phyloP scores from a whole-genome alignment of 2,888 invertebrate species.

The Actias luna region DNA sequence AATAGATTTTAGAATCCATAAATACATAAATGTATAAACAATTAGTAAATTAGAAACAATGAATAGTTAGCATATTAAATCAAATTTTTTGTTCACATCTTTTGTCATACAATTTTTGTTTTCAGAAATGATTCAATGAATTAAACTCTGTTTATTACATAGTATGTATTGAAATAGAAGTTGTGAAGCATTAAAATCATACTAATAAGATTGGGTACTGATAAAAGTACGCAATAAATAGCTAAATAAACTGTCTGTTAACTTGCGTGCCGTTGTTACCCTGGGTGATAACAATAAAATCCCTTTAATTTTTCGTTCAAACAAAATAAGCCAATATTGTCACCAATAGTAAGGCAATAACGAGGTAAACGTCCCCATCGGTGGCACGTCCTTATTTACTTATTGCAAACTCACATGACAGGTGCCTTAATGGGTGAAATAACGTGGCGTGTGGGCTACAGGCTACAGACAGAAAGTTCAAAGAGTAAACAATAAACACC shows the following conservation, averaged over 20 bases:
- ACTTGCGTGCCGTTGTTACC: conserved; percentile 14
- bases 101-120: too few species aligned
- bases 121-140: neutral
- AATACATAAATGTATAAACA: too few species aligned
- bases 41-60: too few species aligned
- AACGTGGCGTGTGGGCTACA: conserved; percentile 75
- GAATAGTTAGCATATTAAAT: too few species aligned
- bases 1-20: too few species aligned
- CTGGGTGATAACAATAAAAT: conserved; percentile 41
- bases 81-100: too few species aligned
- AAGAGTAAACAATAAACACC: conserved; percentile 34
- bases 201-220: neutral
- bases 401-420: conserved; percentile 82
- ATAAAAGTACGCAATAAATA: neutral
- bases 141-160: neutral
- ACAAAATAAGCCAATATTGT: conserved; percentile 61
- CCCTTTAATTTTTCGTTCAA: conserved; percentile 66
- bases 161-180: too few species aligned
- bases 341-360: conserved; percentile 73
- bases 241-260: neutral
- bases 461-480: conserved; percentile 47
- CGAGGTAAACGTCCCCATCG: conserved; percentile 61
- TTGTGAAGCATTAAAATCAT: too few species aligned
- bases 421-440: conserved; percentile 78
- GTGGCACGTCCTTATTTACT: conserved; percentile 75